Conservation (phyloP, 1,140 invertebrate species). For the Latrodectus geometricus region DNA sequence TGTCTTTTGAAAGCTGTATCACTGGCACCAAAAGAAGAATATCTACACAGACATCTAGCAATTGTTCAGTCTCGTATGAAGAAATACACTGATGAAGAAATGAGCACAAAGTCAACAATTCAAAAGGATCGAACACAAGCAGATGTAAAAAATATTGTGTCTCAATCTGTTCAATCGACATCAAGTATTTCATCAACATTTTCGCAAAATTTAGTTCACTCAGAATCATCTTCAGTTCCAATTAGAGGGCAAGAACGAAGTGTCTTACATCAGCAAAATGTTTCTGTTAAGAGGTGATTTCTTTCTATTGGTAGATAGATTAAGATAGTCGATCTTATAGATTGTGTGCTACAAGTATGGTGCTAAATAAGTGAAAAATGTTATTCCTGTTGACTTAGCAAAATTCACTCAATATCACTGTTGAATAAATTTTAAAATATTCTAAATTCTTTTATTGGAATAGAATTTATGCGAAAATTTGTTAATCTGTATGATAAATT, state of each 20-base stretch:
- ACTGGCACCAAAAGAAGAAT: conserved; percentile 88
- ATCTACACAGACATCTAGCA: conserved; percentile 87
- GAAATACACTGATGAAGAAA: conserved; percentile 20
- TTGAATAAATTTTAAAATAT: too few species aligned
- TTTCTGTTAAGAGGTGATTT: conserved; percentile 16
- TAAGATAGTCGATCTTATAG: neutral
- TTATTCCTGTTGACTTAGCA: conserved; percentile 2
- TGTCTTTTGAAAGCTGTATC: conserved; percentile 84
- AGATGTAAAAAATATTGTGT: neutral
- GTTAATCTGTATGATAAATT: too few species aligned
- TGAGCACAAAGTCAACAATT: neutral
- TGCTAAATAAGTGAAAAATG: conserved; percentile 1
- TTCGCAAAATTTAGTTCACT: neutral
- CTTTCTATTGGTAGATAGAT: neutral
- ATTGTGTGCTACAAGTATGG: neutral
- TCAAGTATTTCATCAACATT: conserved; percentile 9
- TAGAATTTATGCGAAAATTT: too few species aligned
- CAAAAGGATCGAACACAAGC: neutral
- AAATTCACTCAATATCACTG: neutral
- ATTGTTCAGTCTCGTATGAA: conserved; percentile 80
- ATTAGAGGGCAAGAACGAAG: neutral
- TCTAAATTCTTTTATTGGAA: too few species aligned
- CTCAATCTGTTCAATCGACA: neutral
- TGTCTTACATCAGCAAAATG: conserved; percentile 1
- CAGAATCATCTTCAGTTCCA: conserved; percentile 10